Evolutionary conservation across 2,797 vertebrate species (phyloP), one percentile per base, ranked within the genome.

Genomic region (Dipus sagitta): DNA sequence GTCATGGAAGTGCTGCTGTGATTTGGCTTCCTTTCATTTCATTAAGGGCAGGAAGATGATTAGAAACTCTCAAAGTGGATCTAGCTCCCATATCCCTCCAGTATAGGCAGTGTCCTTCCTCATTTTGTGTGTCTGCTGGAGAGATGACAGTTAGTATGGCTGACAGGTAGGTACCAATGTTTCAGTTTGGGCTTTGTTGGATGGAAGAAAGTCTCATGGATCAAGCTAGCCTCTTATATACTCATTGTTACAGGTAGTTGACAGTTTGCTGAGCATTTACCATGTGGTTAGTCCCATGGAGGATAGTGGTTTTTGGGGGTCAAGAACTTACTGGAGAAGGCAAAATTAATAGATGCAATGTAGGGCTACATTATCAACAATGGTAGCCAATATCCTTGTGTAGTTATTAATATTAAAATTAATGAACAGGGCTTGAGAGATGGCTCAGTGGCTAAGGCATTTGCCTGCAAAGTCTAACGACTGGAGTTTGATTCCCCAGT

Each of bases 291-390:
- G 18, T 67, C 42, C 34, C 71, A 7, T 76, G n/a, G 87, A 91
- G 71, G 75, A 54, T 60, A 52, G 62, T 28, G 30, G 60, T 32
- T 1, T 67, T 64, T 21, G 71, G 38, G 65, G 42, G 65, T 82
- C 52, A 75, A 58, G 70, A 79, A 70, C 20, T 9, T 3, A 58
- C 89, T 82, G 85, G 78, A 85, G 86, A 95, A 90, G 78, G 42
- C 47, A 67, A 58, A 70, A 28, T 80, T 64, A 88, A 75, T 70
- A 87, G 26, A 54, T 15, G 20, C 32, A 10, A 26, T 71, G 9
- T 58, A 77, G 64, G 70, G 47, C 76, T 82, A 32, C 14, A n/a
- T 6, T 65, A 32, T 62, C 21, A 14, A 79, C 0, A 79, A 26
- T 68, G 34, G 78, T 72, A 65, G 71, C 62, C 68, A 52, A 0